These are phyloP conservation scores for Micropoecilia bifurca DNA, from an alignment of 2,797 vertebrate species.

Conservation along the genomic window DNA sequence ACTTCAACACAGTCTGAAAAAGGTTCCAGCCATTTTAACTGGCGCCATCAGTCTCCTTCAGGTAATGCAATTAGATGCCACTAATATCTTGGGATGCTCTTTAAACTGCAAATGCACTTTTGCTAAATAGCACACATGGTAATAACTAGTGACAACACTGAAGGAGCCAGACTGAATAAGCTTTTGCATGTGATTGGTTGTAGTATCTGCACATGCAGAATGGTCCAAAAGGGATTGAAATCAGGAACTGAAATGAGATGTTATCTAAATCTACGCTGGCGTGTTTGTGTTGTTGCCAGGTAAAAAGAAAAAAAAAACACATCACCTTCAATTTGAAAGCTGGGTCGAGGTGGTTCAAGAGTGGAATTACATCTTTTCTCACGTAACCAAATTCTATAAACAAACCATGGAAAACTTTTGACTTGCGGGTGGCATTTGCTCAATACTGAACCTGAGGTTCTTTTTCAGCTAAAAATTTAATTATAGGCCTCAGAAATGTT, in stretches of 20 bases:
- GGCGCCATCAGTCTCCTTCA: conserved; percentile 88
- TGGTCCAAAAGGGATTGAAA: conserved; percentile 61
- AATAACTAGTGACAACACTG: conserved; percentile 86
- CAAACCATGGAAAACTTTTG: conserved; percentile 27
- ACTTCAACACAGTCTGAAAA: conserved; percentile 82
- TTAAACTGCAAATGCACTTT: conserved; percentile 86
- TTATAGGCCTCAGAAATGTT: conserved; percentile 7
- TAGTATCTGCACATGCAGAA: conserved; percentile 70
- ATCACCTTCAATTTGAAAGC: conserved; percentile 30
- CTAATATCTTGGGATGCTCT: conserved; percentile 88
- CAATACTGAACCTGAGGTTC: conserved; percentile 16
- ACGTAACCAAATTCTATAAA: conserved; percentile 13
- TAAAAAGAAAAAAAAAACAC: conserved; percentile 30
- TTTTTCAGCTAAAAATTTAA: conserved; percentile 13
- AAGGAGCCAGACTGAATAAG: conserved; percentile 72
- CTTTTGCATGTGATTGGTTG: conserved; percentile 75
- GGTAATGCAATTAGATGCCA: conserved; percentile 89
- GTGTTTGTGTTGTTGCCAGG: conserved; percentile 66
- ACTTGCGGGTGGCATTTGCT: conserved; percentile 19
- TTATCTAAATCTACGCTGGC: conserved; percentile 51
- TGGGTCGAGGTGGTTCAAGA: conserved; percentile 9
- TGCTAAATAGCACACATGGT: conserved; percentile 82
- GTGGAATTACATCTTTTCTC: conserved; percentile 29
- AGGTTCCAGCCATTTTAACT: conserved; percentile 82
- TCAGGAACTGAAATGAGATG: conserved; percentile 72